Conservation (phyloP, 2,113 vertebrate genomes). For the Chrysemys picta region DNA sequence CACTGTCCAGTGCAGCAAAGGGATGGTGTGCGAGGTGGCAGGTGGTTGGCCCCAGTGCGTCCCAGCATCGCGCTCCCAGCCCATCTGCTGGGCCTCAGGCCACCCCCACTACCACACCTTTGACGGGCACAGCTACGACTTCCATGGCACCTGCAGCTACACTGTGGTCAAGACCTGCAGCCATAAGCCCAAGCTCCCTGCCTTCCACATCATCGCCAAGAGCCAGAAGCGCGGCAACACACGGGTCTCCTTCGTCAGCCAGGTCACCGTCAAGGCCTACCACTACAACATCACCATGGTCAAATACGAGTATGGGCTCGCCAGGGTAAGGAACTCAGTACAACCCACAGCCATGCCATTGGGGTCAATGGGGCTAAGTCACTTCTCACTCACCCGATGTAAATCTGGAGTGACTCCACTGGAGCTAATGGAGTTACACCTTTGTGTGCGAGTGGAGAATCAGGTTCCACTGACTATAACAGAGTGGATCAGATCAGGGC, state of each 20-base stretch:
- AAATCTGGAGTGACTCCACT: background rate
- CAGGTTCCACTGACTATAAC: background rate
- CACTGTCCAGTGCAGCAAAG: background rate
- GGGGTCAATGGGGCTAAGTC: no score
- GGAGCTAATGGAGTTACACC: background rate
- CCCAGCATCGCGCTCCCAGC: background rate
- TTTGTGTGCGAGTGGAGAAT: background rate
- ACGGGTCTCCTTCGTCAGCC: constrained; percentile 1
- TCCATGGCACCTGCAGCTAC: constrained; percentile 43
- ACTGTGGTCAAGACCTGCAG: background rate
- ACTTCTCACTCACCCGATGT: background rate
- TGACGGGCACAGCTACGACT: constrained; percentile 32
- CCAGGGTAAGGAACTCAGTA: constrained; percentile 68
- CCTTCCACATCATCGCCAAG: constrained; percentile 34
- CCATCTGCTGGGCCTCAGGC: constrained; percentile 30
- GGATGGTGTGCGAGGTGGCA: background rate
- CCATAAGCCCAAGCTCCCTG: background rate
- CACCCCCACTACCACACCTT: constrained; percentile 49
- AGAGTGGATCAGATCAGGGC: background rate
- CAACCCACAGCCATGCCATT: background rate
- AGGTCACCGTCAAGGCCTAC: background rate
- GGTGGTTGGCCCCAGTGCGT: background rate
- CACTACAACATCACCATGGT: constrained; percentile 63
- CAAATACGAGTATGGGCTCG: constrained; percentile 71
- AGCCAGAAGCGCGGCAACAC: constrained; percentile 23